phyloP scores from a whole-genome alignment of 2,113 vertebrate genomes.

The Myiagra hebetior region DNA sequence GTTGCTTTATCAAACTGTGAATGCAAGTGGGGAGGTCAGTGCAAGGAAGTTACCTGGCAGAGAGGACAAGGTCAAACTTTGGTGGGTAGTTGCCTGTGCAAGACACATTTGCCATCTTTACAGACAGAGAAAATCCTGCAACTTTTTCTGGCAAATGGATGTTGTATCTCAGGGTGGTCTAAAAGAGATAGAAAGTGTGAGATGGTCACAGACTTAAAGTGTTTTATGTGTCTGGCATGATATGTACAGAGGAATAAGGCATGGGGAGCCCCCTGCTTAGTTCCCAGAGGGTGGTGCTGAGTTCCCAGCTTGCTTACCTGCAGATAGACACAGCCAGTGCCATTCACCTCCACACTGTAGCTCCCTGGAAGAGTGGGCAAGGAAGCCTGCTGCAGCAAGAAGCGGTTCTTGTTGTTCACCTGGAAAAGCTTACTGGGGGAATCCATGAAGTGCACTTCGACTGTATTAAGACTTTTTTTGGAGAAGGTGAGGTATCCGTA shows the following conservation, averaged over 20 bases:
- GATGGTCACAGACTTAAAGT: background rate
- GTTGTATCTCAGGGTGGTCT: slow-evolving; percentile 71
- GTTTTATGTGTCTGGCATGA: background rate
- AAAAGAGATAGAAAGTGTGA: background rate
- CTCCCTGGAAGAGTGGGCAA: slow-evolving; percentile 13
- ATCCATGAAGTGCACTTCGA: slow-evolving; percentile 10
- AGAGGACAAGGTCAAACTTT: slow-evolving; percentile 55
- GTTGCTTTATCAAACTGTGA: background rate
- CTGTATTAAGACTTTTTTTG: background rate
- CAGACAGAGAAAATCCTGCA: slow-evolving; percentile 54
- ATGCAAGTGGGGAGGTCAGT: background rate
- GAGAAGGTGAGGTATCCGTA: slow-evolving; percentile 64
- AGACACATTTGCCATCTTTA: background rate
- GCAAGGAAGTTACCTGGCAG: slow-evolving; percentile 48
- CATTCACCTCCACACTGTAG: slow-evolving; percentile 51
- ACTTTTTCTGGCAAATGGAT: slow-evolving; percentile 15
- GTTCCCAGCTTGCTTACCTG: slow-evolving; percentile 57
- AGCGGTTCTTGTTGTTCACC: slow-evolving; percentile 54
- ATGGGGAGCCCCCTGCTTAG: background rate
- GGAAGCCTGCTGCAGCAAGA: slow-evolving; percentile 57
- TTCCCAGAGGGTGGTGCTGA: background rate
- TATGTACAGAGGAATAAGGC: background rate
- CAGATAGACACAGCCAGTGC: slow-evolving; percentile 63
- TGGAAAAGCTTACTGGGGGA: slow-evolving; percentile 6
- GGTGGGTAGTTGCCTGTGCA: slow-evolving; percentile 13